Evolutionary conservation across 2,888 invertebrate genomes (phyloP).

Genomic region (Poecilobothrus nobilitatus): DNA sequence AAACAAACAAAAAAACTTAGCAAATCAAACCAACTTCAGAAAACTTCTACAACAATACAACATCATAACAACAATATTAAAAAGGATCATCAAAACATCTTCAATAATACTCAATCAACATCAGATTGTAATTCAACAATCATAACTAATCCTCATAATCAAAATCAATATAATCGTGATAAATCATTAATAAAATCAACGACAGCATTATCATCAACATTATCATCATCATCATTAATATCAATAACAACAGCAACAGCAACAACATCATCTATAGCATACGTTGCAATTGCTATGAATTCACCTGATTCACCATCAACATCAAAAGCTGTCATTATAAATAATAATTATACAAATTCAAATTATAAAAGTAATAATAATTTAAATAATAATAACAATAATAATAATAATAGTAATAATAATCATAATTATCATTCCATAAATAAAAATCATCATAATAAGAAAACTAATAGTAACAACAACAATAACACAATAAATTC

Average conservation of each 20-base stretch:
- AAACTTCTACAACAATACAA: conserved; percentile 1
- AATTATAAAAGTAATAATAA: conserved; percentile 8
- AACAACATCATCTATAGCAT: conserved; percentile 17
- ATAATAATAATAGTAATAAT: background rate
- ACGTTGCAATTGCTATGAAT: conserved; percentile 20
- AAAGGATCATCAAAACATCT: conserved; percentile 9
- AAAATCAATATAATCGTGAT: conserved; percentile 17
- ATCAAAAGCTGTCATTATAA: conserved; percentile 14
- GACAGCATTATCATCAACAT: conserved; percentile 14
- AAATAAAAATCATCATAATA: background rate
- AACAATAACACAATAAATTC: background rate
- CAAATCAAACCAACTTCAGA: conserved; percentile 10
- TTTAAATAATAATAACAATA: background rate
- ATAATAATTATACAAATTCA: conserved; percentile 15
- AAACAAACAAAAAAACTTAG: background rate
- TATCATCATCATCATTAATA: too few relatives aligned
- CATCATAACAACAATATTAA: conserved; percentile 15
- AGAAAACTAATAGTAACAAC: background rate
- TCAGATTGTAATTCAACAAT: conserved; percentile 1
- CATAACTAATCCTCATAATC: conserved; percentile 7
- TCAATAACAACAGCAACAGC: conserved; percentile 17
- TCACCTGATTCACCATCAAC: conserved; percentile 21
- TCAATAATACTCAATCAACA: background rate
- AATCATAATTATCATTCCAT: background rate
- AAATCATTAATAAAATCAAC: conserved; percentile 9